Conservation (phyloP, 2,797 vertebrate genomes). For the Sebastes paucispinis region DNA sequence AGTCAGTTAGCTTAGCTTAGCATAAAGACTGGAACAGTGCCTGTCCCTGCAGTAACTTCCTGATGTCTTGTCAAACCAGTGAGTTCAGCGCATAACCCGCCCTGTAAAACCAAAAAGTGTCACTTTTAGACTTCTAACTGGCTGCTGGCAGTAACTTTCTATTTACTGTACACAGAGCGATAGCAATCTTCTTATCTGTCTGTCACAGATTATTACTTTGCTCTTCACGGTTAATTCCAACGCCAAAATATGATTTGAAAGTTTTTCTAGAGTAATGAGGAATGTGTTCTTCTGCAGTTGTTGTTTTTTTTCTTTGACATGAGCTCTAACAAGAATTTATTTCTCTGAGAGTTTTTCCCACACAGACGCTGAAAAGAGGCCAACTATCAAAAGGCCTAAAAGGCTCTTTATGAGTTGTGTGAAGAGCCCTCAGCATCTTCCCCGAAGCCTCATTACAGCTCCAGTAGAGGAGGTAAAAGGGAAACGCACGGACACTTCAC, state of each 20-base stretch:
- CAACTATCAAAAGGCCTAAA: conserved; percentile 58
- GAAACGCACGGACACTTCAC: conserved; percentile 55
- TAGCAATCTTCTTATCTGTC: neutral
- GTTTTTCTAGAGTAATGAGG: neutral
- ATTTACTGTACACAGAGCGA: neutral
- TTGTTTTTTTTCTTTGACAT: neutral
- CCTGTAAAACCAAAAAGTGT: neutral
- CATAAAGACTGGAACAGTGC: neutral
- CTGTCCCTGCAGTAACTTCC: neutral
- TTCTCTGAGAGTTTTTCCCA: conserved; percentile 69
- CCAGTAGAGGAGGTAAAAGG: conserved; percentile 43
- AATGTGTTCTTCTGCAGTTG: neutral
- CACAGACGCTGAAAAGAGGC: conserved; percentile 49
- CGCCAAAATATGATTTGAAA: neutral
- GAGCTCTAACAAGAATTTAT: conserved; percentile 17
- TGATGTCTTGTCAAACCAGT: neutral
- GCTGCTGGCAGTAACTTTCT: neutral
- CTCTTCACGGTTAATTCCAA: neutral
- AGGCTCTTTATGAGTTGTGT: conserved; percentile 58
- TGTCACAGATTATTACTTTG: neutral
- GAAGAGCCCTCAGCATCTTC: conserved; percentile 75
- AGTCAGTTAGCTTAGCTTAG: neutral
- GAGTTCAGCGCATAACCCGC: neutral
- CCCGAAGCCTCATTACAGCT: conserved; percentile 75
- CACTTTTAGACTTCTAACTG: neutral